Percentiles rank a stretch among this genome's conserved stretches.
phyloP scores from a whole-genome alignment of 2,888 invertebrate species.

The Volucella inflata region DNA sequence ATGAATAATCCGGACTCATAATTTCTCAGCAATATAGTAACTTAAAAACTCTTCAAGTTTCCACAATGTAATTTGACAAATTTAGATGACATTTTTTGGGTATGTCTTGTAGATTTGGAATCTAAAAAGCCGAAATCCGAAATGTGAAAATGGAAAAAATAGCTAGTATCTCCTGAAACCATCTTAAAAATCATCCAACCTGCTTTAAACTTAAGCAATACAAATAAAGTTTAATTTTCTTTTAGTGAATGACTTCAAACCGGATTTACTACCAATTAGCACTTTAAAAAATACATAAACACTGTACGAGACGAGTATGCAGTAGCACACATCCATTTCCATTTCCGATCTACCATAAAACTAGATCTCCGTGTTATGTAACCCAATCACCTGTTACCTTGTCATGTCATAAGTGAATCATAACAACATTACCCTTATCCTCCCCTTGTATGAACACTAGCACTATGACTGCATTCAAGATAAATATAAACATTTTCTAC shows the following conservation, averaged over 20 bases:
- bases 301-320: too few species aligned
- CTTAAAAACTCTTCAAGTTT: too few species aligned
- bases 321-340: not conserved
- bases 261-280: constrained; percentile 6
- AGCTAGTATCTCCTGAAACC: too few species aligned
- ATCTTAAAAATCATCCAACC: too few species aligned
- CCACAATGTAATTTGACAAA: too few species aligned
- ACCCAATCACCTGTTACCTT: constrained; percentile 54
- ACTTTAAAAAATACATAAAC: constrained; percentile 5
- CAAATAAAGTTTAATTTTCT: not conserved
- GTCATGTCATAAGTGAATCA: constrained; percentile 40
- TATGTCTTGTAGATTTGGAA: too few species aligned
- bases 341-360: constrained; percentile 23
- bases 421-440: constrained; percentile 1
- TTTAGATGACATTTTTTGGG: too few species aligned
- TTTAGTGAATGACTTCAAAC: constrained; percentile 8
- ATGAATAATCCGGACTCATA: too few species aligned
- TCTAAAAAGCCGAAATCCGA: too few species aligned
- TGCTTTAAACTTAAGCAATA: not conserved
- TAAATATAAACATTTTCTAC: constrained; percentile 2
- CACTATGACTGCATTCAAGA: too few species aligned
- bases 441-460: not conserved
- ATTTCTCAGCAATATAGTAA: too few species aligned
- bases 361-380: constrained; percentile 21
- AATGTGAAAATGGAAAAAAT: too few species aligned